These are phyloP conservation scores for Trogon surrucura DNA, from an alignment of 2,113 vertebrate genomes.

Conservation along the genomic window DNA sequence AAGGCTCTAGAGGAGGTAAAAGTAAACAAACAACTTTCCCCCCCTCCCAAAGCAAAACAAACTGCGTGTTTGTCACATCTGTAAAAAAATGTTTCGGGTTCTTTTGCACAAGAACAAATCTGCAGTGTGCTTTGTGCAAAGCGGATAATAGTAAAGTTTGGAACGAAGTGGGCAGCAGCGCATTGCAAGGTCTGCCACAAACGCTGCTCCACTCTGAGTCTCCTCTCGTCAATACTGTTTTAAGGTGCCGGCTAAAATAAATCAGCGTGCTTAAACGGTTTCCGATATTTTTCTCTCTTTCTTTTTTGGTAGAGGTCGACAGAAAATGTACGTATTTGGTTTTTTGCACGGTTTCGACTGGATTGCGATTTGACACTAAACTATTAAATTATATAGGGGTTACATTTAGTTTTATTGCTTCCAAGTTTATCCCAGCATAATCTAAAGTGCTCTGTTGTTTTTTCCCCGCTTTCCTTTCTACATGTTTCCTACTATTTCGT, in stretches of 20 bases:
- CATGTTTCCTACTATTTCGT: background rate
- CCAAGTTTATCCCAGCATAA: conserved; percentile 60
- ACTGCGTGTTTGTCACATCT: background rate
- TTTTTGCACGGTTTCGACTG: conserved; percentile 18
- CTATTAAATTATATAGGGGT: conserved; percentile 73
- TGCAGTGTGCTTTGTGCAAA: background rate
- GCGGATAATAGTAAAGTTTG: background rate
- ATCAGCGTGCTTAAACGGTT: background rate
- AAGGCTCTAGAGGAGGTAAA: conserved; percentile 22
- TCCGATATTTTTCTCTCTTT: background rate
- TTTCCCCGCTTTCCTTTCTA: background rate
- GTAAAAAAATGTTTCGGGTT: background rate
- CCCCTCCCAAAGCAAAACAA: background rate
- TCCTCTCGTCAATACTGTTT: background rate
- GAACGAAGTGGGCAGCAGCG: background rate
- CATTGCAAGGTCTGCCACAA: background rate
- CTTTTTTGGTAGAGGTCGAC: background rate
- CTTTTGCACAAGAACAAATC: background rate
- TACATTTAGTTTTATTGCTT: conserved; percentile 70
- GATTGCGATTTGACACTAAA: conserved; percentile 65
- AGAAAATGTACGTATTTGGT: conserved; percentile 2
- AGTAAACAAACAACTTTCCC: conserved; percentile 36
- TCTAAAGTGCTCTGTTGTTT: conserved; percentile 12
- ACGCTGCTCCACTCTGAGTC: background rate
- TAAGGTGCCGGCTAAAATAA: background rate